A percentile compares a stretch with the other conserved stretches of the same genome.
Conservation (phyloP, 2,113 vertebrate genomes). For the Tyrannus savana region DNA sequence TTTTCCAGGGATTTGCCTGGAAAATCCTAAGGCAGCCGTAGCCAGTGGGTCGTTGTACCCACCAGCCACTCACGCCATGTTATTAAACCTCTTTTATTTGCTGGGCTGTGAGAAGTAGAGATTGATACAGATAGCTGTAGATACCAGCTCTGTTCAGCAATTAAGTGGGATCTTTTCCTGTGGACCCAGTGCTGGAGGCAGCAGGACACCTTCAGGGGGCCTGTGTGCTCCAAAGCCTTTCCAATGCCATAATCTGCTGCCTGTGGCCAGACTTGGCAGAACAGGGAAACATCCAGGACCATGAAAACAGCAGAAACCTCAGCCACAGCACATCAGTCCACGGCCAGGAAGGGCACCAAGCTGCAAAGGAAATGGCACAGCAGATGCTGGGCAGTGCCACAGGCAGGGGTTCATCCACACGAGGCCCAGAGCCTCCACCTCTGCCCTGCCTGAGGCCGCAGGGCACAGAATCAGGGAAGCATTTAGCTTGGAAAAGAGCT, state of each 20-base stretch:
- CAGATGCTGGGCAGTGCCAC: background rate
- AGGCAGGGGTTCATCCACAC: rapidly evolving
- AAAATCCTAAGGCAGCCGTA: background rate
- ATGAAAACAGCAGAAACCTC: background rate
- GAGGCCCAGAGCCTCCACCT: background rate
- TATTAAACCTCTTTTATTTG: background rate
- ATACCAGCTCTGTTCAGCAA: background rate
- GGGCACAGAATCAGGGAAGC: background rate
- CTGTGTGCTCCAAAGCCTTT: background rate
- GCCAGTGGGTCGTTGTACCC: background rate
- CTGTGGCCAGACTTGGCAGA: background rate
- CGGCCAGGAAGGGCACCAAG: background rate
- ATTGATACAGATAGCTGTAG: background rate
- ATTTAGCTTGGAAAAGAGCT: background rate
- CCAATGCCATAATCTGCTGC: background rate
- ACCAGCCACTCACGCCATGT: background rate
- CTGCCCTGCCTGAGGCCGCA: background rate
- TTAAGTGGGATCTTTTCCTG: background rate
- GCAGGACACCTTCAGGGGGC: background rate
- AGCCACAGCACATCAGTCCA: background rate
- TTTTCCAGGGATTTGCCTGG: background rate
- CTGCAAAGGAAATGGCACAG: background rate
- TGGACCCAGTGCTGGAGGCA: rapidly evolving
- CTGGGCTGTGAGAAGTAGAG: background rate
- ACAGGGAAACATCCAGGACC: background rate